Percentiles rank a stretch among this genome's conserved stretches.
Conservation (phyloP, 2,888 invertebrate genomes). For the Brachyopa scutellaris region DNA sequence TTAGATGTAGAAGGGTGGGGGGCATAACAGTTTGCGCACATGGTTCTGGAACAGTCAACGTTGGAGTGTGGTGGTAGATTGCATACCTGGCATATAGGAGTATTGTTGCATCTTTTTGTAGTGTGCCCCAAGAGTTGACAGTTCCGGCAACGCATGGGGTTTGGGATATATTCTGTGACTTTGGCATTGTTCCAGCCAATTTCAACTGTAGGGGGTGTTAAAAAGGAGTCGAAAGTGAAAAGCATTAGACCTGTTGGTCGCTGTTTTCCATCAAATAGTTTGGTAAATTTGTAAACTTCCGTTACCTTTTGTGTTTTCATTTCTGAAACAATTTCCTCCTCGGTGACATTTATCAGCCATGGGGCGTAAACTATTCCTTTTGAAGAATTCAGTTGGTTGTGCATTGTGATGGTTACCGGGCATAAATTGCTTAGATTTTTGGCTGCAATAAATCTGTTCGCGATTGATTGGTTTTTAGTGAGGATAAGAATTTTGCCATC, state of each 20-base stretch:
- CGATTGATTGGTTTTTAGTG: not conserved
- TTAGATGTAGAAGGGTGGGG: not conserved
- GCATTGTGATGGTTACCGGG: not conserved
- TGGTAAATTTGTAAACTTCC: not conserved
- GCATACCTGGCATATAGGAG: not conserved
- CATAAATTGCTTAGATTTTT: not conserved
- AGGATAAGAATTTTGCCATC: constrained; percentile 10
- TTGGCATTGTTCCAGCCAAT: not conserved
- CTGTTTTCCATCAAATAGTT: not conserved
- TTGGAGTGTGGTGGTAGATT: not conserved
- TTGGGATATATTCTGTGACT: constrained; percentile 2
- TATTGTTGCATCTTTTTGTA: not conserved
- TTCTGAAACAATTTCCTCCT: not conserved
- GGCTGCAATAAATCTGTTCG: not conserved
- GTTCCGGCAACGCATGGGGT: not conserved
- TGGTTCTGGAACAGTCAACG: too few species aligned
- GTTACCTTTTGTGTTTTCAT: not conserved
- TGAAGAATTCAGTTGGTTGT: not conserved
- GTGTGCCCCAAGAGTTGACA: constrained; percentile 9
- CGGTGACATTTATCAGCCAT: not conserved
- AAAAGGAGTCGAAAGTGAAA: not conserved
- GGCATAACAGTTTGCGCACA: constrained; percentile 2
- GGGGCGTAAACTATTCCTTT: not conserved
- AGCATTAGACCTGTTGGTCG: not conserved
- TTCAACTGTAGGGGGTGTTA: not conserved